A percentile compares a stretch with the other conserved stretches of the same genome.
Evolutionary conservation across 2,888 invertebrate genomes (phyloP).

Genomic region (Nomada goodeniana): DNA sequence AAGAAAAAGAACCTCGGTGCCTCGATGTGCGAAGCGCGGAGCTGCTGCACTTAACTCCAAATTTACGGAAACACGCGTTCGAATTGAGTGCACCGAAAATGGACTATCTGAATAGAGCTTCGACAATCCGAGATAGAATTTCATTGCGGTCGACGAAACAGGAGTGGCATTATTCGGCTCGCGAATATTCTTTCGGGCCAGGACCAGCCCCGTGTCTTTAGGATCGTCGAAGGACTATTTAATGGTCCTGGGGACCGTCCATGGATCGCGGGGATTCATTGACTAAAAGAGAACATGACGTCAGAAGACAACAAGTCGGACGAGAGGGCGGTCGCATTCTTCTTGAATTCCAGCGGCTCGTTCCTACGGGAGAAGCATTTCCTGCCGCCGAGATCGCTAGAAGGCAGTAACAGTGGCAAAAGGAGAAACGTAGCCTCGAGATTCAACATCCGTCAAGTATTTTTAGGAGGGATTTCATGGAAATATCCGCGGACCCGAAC

Average conservation of each 20-base stretch:
- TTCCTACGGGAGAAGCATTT: conserved; percentile 75
- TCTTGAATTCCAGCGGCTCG: conserved; percentile 73
- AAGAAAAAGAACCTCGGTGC: neutral
- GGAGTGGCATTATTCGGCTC: neutral
- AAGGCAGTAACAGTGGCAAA: conserved; percentile 41
- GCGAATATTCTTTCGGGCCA: neutral
- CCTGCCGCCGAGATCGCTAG: conserved; percentile 70
- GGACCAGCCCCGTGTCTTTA: conserved; percentile 13
- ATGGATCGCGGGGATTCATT: conserved; percentile 68
- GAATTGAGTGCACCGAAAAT: neutral
- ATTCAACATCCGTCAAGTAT: conserved; percentile 63
- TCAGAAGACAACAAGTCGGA: conserved; percentile 68
- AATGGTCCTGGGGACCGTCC: conserved; percentile 54
- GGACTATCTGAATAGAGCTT: neutral
- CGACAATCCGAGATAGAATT: too few species aligned
- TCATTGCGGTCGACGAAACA: conserved; percentile 12
- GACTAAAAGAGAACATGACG: conserved; percentile 77
- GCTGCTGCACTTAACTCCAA: neutral
- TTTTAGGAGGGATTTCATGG: conserved; percentile 64
- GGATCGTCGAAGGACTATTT: conserved; percentile 38
- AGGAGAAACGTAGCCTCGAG: conserved; percentile 48
- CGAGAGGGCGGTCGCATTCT: conserved; percentile 75
- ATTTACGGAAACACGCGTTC: neutral
- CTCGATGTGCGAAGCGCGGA: too few species aligned
- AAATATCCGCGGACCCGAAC: conserved; percentile 29